phyloP scores from a whole-genome alignment of 2,797 vertebrate species.

The Hoplostethus atlanticus region DNA sequence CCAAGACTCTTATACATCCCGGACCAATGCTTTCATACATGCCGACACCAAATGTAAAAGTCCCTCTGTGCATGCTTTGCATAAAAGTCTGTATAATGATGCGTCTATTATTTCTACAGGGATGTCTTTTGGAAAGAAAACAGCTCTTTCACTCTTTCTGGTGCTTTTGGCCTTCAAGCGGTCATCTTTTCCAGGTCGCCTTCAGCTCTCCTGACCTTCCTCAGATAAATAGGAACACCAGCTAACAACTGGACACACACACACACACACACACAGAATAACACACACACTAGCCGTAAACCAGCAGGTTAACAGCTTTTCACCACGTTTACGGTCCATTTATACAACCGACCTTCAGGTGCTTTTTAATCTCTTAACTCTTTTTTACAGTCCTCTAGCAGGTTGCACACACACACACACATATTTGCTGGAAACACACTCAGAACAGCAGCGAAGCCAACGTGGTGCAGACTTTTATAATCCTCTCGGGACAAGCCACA shows the following conservation, averaged over 20 bases:
- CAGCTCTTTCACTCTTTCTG: conserved; percentile 67
- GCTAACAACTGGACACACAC: conserved; percentile 65
- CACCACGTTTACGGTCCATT: conserved; percentile 74
- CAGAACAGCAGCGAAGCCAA: conserved; percentile 35
- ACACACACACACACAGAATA: conserved; percentile 9
- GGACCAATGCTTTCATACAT: background rate
- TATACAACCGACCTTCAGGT: conserved; percentile 82
- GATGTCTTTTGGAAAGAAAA: conserved; percentile 55
- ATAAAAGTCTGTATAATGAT: background rate
- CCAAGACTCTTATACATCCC: conserved; percentile 3
- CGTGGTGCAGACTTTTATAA: conserved; percentile 41
- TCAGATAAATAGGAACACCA: conserved; percentile 65
- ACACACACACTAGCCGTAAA: conserved; percentile 45
- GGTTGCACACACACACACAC: conserved; percentile 55
- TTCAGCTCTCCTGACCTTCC: conserved; percentile 73
- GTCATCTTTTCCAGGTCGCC: conserved; percentile 73
- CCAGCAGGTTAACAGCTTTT: conserved; percentile 74
- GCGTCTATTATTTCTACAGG: conserved; percentile 61
- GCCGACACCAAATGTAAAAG: background rate
- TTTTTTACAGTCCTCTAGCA: conserved; percentile 80
- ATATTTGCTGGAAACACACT: conserved; percentile 47
- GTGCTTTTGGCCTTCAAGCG: conserved; percentile 75
- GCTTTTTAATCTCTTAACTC: conserved; percentile 76
- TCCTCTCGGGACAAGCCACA: conserved; percentile 39
- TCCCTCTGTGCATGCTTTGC: background rate